phyloP scores from a whole-genome alignment of 64 coral and sea anemone species.

The Acropora tenuis region DNA sequence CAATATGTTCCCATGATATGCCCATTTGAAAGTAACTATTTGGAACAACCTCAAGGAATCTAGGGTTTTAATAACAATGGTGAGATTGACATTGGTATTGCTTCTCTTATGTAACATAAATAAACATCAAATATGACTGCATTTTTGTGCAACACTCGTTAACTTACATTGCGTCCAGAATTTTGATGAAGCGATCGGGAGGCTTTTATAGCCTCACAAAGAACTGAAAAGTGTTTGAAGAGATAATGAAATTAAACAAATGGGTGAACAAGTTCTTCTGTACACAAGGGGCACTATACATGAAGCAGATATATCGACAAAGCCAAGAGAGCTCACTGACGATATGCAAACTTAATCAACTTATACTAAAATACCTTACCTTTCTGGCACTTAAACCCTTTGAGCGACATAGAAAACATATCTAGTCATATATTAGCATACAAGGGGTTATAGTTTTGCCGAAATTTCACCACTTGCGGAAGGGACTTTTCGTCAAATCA shows the following conservation, averaged over 20 bases:
- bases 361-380: neutral
- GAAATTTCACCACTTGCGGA: neutral
- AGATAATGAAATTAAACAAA: neutral
- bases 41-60: no score
- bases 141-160: no score
- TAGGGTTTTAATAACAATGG: no score
- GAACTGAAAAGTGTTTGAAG: slow-evolving; percentile 24
- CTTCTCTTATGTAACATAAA: neutral
- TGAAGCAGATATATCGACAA: no score
- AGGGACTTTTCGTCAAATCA: neutral
- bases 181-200: slow-evolving; percentile 35
- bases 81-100: no score
- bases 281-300: no score
- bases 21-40: no score
- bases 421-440: neutral
- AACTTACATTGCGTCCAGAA: slow-evolving; percentile 59
- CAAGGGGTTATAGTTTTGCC: neutral
- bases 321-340: no score
- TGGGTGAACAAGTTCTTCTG: no score
- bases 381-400: slow-evolving; percentile 35
- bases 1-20: no score
- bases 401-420: slow-evolving; percentile 41
- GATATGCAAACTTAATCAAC: neutral
- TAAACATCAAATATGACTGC: no score
- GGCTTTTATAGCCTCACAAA: slow-evolving; percentile 43